Conservation (phyloP, 2,888 invertebrate species). For the Limenitis camilla region DNA sequence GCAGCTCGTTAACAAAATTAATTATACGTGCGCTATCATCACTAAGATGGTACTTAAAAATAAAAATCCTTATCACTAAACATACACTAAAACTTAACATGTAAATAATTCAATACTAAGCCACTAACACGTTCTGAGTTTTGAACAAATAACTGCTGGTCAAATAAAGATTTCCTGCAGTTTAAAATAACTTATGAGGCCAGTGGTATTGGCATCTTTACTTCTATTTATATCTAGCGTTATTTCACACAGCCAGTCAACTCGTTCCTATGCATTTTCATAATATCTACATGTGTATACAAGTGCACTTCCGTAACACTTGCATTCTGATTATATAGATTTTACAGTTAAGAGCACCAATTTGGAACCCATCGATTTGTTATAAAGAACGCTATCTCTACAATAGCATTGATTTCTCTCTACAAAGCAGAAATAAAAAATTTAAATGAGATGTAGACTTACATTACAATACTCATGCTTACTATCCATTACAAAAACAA, state of each 20-base stretch:
- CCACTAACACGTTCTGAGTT: not conserved
- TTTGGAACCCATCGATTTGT: no score
- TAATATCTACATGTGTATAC: not conserved
- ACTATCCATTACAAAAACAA: slow-evolving; percentile 21
- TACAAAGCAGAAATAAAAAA: no score
- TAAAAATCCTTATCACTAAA: no score
- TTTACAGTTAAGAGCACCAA: no score
- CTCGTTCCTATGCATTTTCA: slow-evolving; percentile 6
- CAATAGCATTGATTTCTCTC: no score
- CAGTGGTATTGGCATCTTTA: slow-evolving; percentile 17
- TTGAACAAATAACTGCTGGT: slow-evolving; percentile 3
- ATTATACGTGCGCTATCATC: no score
- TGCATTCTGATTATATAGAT: not conserved
- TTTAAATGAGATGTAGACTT: no score
- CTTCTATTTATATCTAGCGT: slow-evolving; percentile 15
- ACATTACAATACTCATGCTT: slow-evolving; percentile 1
- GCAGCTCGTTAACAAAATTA: no score
- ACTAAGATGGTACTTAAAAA: no score
- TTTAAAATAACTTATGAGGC: slow-evolving; percentile 20
- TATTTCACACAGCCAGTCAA: slow-evolving; percentile 8
- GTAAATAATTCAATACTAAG: not conserved
- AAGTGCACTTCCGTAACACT: not conserved
- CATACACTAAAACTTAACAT: not conserved
- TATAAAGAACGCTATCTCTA: no score
- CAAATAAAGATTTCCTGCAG: slow-evolving; percentile 18